A percentile compares a stretch with the other conserved stretches of the same genome.
phyloP scores from a whole-genome alignment of 1,140 invertebrate species.

The Drosophila punjabiensis region DNA sequence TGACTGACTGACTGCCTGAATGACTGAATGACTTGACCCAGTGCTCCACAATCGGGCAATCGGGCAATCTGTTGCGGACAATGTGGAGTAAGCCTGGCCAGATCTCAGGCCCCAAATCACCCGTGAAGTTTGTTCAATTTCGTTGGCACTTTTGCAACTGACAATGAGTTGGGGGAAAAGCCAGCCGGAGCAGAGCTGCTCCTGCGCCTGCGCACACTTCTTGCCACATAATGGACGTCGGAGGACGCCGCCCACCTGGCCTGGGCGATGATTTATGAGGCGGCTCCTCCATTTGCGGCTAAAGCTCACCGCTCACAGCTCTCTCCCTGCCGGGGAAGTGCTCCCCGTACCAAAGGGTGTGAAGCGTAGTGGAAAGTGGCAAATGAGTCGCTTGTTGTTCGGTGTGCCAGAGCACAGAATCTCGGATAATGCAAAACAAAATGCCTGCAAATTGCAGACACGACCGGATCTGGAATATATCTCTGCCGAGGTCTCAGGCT shows the following conservation, averaged over 20 bases:
- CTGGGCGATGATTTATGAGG: constrained; percentile 75
- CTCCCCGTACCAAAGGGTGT: constrained; percentile 49
- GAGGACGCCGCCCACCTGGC: constrained; percentile 73
- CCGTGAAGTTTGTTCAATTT: constrained; percentile 34
- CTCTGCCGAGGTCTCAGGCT: not conserved
- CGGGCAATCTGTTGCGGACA: constrained; percentile 50
- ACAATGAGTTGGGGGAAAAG: constrained; percentile 66
- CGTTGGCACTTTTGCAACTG: constrained; percentile 55
- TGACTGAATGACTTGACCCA: constrained; percentile 51
- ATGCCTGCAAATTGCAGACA: constrained; percentile 68
- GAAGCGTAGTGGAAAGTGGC: constrained; percentile 63
- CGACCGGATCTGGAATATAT: constrained; percentile 43
- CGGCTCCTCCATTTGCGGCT: constrained; percentile 60
- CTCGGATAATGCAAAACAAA: constrained; percentile 50
- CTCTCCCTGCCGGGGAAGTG: constrained; percentile 25
- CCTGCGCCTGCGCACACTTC: constrained; percentile 75
- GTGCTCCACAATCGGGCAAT: constrained; percentile 57
- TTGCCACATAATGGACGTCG: constrained; percentile 66
- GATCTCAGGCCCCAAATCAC: constrained; percentile 47
- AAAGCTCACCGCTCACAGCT: constrained; percentile 15
- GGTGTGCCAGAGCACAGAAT: constrained; percentile 44
- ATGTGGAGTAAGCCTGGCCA: constrained; percentile 45
- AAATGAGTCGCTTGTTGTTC: constrained; percentile 54
- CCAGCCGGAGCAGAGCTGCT: constrained; percentile 18
- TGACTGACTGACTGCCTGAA: constrained; percentile 12